Evolutionary conservation across 2,113 vertebrate genomes (phyloP).

Genomic region (Scolopax mira): DNA sequence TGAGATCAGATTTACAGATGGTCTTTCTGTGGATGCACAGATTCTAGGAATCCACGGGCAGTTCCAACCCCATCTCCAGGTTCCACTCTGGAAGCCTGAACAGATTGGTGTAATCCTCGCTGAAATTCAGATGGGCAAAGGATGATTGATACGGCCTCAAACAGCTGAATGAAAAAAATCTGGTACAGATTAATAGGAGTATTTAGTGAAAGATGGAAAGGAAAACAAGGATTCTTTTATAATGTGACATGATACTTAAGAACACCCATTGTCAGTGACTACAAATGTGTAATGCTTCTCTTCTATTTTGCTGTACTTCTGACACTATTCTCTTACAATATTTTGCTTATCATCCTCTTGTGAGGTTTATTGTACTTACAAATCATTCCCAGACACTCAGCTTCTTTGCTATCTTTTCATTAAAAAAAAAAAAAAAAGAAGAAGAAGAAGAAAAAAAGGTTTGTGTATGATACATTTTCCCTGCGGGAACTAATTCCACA

Average conservation of each 20-base stretch:
- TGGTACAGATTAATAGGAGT: conserved; percentile 57
- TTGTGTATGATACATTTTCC: conserved; percentile 29
- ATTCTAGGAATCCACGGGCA: not conserved
- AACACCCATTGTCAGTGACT: not conserved
- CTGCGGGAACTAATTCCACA: conserved; percentile 50
- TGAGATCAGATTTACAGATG: not conserved
- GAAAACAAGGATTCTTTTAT: conserved; percentile 45
- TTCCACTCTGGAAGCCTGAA: not conserved
- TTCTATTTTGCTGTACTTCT: conserved; percentile 42
- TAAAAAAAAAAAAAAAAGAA: conserved; percentile 14
- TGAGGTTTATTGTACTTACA: conserved; percentile 59
- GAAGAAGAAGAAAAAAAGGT: conserved; percentile 9
- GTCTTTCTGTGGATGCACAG: not conserved
- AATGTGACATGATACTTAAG: conserved; percentile 31
- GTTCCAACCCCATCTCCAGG: not conserved
- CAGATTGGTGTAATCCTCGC: not conserved
- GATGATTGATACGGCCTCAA: not conserved
- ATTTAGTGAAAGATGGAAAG: conserved; percentile 30
- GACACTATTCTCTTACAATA: conserved; percentile 29
- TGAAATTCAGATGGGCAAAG: not conserved
- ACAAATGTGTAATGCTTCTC: not conserved
- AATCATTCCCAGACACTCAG: conserved; percentile 56
- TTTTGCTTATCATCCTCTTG: conserved; percentile 51
- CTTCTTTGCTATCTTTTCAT: conserved; percentile 56
- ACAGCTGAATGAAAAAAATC: conserved; percentile 42